These are phyloP conservation scores for Pristionchus fissidentatus DNA, from an alignment of 2,888 invertebrate species.

Conservation along the genomic window DNA sequence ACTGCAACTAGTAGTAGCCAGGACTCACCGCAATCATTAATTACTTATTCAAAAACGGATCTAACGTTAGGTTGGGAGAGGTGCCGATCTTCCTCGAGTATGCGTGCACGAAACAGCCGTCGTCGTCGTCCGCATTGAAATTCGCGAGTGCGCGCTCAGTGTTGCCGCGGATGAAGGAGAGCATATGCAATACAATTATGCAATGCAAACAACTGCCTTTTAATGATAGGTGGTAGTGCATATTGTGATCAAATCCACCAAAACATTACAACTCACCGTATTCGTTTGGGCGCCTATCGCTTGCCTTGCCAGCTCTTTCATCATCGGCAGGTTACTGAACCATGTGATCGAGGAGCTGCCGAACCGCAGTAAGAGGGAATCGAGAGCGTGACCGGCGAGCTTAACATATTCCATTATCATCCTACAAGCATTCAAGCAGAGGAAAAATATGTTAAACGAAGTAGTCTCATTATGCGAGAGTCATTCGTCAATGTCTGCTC, in stretches of 20 bases:
- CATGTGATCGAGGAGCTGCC: not conserved
- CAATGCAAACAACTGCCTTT: not conserved
- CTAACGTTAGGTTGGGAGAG: not conserved
- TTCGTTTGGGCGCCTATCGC: not conserved
- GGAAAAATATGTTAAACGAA: no score
- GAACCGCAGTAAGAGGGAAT: not conserved
- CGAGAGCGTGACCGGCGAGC: not conserved
- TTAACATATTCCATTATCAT: no score
- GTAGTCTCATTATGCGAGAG: not conserved
- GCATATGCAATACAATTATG: not conserved
- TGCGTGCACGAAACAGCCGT: not conserved
- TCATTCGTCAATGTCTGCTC: not conserved
- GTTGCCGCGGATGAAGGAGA: not conserved
- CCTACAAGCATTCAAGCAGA: no score
- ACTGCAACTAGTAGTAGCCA: no score
- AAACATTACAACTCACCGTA: not conserved
- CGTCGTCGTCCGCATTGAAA: not conserved
- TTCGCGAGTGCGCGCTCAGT: not conserved
- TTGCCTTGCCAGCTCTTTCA: not conserved
- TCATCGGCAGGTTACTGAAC: not conserved
- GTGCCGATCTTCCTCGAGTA: conserved; percentile 16
- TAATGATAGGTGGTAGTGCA: not conserved
- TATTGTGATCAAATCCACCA: no score
- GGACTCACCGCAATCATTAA: no score
- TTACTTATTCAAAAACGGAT: no score